Evolutionary conservation across 1,140 invertebrate species (phyloP).

Genomic region (Leptopilina boulardi): DNA sequence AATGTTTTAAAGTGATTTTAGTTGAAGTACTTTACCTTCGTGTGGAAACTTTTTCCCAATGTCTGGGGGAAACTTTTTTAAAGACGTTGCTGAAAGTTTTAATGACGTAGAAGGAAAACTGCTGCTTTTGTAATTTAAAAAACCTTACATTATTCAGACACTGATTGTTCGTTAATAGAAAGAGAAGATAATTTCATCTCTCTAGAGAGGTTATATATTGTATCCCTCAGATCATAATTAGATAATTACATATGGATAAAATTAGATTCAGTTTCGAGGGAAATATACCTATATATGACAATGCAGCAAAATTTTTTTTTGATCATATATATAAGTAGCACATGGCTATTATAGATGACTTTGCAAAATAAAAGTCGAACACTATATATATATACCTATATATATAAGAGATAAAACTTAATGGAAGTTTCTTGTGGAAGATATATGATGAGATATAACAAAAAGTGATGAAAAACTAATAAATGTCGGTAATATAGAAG

Average conservation of each 20-base stretch:
- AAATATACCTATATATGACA: not conserved
- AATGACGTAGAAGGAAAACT: slow-evolving; percentile 26
- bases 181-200: not conserved
- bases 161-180: slow-evolving; percentile 9
- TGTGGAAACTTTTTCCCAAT: slow-evolving; percentile 1
- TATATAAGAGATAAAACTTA: not conserved
- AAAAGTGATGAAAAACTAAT: slow-evolving; percentile 24
- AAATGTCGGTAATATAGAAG: slow-evolving; percentile 1
- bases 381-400: too few relatives aligned
- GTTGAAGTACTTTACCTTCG: not conserved
- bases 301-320: not conserved
- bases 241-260: not conserved
- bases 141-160: slow-evolving; percentile 18
- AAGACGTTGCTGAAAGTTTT: slow-evolving; percentile 22
- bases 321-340: slow-evolving; percentile 22
- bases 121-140: slow-evolving; percentile 24
- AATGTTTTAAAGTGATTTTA: not conserved
- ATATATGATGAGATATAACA: not conserved
- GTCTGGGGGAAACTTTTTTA: not conserved
- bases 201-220: not conserved
- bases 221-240: not conserved
- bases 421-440: slow-evolving; percentile 2
- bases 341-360: slow-evolving; percentile 2
- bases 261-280: not conserved
- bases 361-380: not conserved